These are phyloP conservation scores for Noctua janthe DNA, from an alignment of 2,888 invertebrate species.

Conservation along the genomic window DNA sequence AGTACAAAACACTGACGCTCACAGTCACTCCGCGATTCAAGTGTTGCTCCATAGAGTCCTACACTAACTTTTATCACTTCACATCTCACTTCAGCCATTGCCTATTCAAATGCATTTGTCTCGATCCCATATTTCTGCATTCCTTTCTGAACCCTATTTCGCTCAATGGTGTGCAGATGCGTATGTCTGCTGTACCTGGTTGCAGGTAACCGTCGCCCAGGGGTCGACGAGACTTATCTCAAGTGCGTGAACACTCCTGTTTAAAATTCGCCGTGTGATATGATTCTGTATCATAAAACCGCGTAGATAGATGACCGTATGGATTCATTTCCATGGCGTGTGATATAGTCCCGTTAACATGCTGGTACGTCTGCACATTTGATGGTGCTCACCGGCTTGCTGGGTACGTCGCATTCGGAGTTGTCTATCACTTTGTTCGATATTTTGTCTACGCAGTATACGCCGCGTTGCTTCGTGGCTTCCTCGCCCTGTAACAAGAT, in stretches of 20 bases:
- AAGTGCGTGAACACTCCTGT: conserved; percentile 48
- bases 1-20: conserved; percentile 76
- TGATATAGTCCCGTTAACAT: conserved; percentile 75
- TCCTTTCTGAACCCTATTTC: conserved; percentile 43
- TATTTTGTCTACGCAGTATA: conserved; percentile 94
- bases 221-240: conserved; percentile 16
- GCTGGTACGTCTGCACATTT: conserved; percentile 91
- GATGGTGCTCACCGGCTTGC: conserved; percentile 92
- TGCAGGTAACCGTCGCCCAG: conserved; percentile 33
- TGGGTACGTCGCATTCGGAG: conserved; percentile 92
- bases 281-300: conserved; percentile 53
- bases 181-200: conserved; percentile 46
- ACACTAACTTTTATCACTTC: conserved; percentile 69
- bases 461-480: conserved; percentile 91
- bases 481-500: conserved; percentile 84
- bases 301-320: conserved; percentile 48
- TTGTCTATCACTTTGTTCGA: conserved; percentile 94
- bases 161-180: conserved; percentile 38
- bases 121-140: conserved; percentile 55
- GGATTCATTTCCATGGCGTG: conserved; percentile 59
- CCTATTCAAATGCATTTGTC: conserved; percentile 57
- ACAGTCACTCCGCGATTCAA: conserved; percentile 67
- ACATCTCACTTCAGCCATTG: conserved; percentile 57
- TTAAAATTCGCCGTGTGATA: conserved; percentile 55
- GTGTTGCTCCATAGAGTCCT: conserved; percentile 63